phyloP scores from a whole-genome alignment of 2,888 invertebrate species.

The Endotricha flammealis region DNA sequence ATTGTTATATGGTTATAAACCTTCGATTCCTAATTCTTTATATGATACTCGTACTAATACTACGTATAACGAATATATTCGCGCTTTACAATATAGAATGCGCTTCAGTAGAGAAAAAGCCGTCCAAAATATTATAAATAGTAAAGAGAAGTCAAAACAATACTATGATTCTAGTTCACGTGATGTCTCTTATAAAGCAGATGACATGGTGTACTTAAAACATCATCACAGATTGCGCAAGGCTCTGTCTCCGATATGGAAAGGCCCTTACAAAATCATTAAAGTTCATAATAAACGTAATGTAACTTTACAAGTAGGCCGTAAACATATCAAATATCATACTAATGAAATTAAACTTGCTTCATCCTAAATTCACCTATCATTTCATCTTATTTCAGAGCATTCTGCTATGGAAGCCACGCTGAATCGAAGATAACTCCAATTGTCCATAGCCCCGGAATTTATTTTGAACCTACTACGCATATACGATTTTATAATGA shows the following conservation, averaged over 20 bases:
- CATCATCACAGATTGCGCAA: conserved; percentile 11
- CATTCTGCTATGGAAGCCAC: no score
- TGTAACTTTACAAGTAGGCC: conserved; percentile 10
- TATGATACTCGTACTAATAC: no score
- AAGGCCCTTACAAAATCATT: conserved; percentile 25
- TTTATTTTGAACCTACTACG: no score
- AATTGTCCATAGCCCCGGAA: no score
- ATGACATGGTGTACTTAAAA: conserved; percentile 12
- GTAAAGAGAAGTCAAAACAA: neutral
- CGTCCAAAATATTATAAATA: neutral
- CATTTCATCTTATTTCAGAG: no score
- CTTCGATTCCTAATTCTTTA: no score
- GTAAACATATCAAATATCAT: conserved; percentile 11
- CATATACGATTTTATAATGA: no score
- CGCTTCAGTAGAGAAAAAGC: neutral
- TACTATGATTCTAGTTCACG: conserved; percentile 6
- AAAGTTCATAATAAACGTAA: conserved; percentile 24
- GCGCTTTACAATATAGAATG: neutral
- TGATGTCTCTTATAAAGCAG: conserved; percentile 8
- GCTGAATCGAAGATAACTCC: no score
- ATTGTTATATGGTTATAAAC: no score
- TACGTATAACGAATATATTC: no score
- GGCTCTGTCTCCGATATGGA: conserved; percentile 23
- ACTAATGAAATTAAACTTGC: conserved; percentile 14
- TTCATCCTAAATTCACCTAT: no score